phyloP scores from a whole-genome alignment of 2,888 invertebrate species.

The Papilio demoleus region DNA sequence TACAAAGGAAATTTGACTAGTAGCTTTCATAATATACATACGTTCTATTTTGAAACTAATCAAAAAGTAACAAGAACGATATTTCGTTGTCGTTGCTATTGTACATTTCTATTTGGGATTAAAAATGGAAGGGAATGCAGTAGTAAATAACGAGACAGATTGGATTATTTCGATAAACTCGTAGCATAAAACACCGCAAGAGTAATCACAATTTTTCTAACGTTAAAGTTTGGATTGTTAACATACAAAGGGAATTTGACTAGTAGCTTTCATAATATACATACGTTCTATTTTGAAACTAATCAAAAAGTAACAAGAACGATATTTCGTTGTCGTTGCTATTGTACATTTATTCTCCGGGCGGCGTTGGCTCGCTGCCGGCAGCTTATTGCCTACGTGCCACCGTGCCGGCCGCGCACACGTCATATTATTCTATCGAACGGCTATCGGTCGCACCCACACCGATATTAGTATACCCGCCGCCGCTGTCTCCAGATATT shows the following conservation, averaged over 20 bases:
- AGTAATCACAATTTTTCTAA: constrained; percentile 65
- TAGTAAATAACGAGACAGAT: constrained; percentile 81
- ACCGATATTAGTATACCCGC: constrained; percentile 78
- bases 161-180: constrained; percentile 84
- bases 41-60: constrained; percentile 63
- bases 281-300: too few relatives aligned
- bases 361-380: constrained; percentile 73
- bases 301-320: background rate
- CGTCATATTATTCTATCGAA: constrained; percentile 82
- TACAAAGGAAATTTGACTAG: constrained; percentile 26
- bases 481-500: constrained; percentile 79
- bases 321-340: too few relatives aligned
- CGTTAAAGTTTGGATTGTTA: background rate
- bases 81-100: constrained; percentile 56
- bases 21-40: constrained; percentile 51
- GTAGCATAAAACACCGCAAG: constrained; percentile 82
- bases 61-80: constrained; percentile 62
- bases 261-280: too few relatives aligned
- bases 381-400: constrained; percentile 83
- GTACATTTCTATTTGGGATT: constrained; percentile 62
- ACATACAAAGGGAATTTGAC: too few relatives aligned
- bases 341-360: too few relatives aligned
- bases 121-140: constrained; percentile 72
- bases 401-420: constrained; percentile 69
- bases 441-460: constrained; percentile 76